Conservation (phyloP, 2,797 vertebrate species). For the Allobates femoralis region DNA sequence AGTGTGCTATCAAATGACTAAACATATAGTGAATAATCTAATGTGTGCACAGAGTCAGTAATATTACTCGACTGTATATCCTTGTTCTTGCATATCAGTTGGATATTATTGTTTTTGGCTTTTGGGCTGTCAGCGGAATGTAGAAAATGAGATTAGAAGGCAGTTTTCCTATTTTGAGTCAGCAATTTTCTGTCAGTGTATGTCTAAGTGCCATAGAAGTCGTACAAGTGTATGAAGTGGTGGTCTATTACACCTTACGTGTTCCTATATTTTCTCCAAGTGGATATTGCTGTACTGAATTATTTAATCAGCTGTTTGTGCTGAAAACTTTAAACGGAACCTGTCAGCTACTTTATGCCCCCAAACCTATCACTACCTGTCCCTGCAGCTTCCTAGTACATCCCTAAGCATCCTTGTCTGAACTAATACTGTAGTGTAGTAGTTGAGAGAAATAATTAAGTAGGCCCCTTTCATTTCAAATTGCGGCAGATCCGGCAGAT, state of each 20-base stretch:
- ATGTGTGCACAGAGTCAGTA: background rate
- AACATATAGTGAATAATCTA: too few species aligned
- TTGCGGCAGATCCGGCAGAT: too few species aligned
- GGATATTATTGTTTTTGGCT: conserved; percentile 12
- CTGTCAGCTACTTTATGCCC: too few species aligned
- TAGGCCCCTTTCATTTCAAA: too few species aligned
- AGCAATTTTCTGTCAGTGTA: conserved; percentile 1
- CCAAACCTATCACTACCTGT: too few species aligned
- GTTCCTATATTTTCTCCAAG: background rate
- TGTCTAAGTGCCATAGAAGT: background rate
- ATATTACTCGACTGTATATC: background rate
- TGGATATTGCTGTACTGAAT: conserved; percentile 12
- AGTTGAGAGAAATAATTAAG: too few species aligned
- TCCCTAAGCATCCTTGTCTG: too few species aligned
- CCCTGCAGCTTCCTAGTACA: too few species aligned
- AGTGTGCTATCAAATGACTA: too few species aligned
- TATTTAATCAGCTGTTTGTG: conserved; percentile 57
- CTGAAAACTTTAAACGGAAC: too few species aligned
- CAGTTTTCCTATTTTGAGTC: conserved; percentile 2
- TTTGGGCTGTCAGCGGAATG: conserved; percentile 38
- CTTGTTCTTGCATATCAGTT: background rate
- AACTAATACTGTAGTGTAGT: too few species aligned
- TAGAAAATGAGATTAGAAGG: conserved; percentile 6
- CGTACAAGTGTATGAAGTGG: background rate
- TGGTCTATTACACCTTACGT: background rate